Conservation (phyloP, 2,797 vertebrate genomes). For the Smutsia gigantea region DNA sequence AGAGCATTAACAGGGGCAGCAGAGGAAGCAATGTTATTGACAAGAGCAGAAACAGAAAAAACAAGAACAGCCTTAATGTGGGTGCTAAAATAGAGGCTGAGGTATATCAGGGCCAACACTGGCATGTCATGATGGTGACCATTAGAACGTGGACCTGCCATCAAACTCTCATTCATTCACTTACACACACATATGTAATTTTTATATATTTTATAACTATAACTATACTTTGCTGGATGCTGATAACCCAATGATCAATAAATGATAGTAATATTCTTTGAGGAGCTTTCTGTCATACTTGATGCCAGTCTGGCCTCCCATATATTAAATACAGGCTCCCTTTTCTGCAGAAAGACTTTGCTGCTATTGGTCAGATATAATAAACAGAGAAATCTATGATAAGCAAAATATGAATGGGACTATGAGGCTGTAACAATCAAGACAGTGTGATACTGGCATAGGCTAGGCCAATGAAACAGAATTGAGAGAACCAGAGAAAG, state of each 20-base stretch:
- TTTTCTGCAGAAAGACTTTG: background rate
- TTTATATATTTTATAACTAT: background rate
- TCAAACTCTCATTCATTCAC: background rate
- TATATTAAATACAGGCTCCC: background rate
- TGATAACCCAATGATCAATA: background rate
- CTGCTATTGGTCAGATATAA: background rate
- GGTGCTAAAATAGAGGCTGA: background rate
- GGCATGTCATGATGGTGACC: background rate
- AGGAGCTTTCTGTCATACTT: background rate
- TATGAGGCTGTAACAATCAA: background rate
- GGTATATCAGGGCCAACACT: background rate
- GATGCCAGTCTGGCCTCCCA: background rate
- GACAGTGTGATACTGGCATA: background rate
- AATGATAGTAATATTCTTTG: background rate
- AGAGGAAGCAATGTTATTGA: background rate
- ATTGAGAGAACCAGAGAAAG: background rate
- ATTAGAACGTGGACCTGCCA: background rate
- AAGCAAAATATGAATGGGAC: background rate
- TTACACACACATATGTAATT: background rate
- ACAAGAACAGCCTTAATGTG: background rate
- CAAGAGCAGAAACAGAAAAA: background rate
- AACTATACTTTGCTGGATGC: background rate
- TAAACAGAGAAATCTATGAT: background rate
- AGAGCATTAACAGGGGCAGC: background rate
- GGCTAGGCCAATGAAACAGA: background rate